Base-by-base conservation (phyloP, 2,888 invertebrate species). In the Agrochola lychnidis region DNA sequence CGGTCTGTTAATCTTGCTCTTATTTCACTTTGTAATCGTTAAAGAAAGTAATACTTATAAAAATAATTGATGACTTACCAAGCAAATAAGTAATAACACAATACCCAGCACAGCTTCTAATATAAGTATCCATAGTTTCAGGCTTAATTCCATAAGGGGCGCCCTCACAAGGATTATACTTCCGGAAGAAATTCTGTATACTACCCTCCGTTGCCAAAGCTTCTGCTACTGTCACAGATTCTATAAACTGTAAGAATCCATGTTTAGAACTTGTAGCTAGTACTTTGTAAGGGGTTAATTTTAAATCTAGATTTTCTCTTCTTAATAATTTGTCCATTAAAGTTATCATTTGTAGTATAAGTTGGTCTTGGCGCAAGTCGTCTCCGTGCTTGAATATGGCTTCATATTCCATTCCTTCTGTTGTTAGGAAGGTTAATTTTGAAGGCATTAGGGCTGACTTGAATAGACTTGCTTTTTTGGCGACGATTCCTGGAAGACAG, bases 301-400 rank as follows among this genome's bases (percentile, higher is more conserved):
- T 99, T 73, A 99, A 97, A 95, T 99, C 99, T 75, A 99, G 96
- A 94, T 99, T 99, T 95, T 99, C 99, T 88, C 98, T 97, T 62
- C 99, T 97, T 84, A 99, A 94, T 73, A 99, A 94, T 94, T 99
- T 99, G 93, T 99, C 99, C 99, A 99, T 99, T 22, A 99, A 96
- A 0, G 99, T 99, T 61, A 99, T 99, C 97, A 99, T 99, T 96
- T 99, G 99, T 67, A 99, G 96, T 81, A 99, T 99, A 1, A 99
- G 97, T 94, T 99, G 99, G 96, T 99, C 99, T 95, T 99, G 99
- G 4, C 99, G 97, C 71, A 99, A 95, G 93, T 99, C 99, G 94
- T 99, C 99, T 2, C 99, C 99, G 89, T 99, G 98, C 94, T 99
- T 99, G 94, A 99, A 99, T 81, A 99, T 99, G 0, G 99, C 98